A percentile compares a stretch with the other conserved stretches of the same genome.
Evolutionary conservation across 1,140 invertebrate species (phyloP).

Genomic region (honey bee (Apis mellifera)): DNA sequence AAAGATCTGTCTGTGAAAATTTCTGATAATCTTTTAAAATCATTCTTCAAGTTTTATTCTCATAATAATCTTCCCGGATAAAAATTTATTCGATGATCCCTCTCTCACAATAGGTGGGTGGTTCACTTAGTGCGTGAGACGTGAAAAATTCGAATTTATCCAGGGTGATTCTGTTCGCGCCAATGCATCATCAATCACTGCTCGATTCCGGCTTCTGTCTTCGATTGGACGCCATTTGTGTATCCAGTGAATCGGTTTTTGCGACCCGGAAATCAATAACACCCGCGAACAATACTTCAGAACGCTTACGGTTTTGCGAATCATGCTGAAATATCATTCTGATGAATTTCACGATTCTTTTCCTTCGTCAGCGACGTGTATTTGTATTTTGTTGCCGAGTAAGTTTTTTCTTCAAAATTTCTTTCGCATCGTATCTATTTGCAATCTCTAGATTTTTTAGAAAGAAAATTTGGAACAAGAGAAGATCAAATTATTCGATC

Average conservation of each 20-base stretch:
- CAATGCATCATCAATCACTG: constrained; percentile 3
- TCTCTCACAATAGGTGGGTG: neutral
- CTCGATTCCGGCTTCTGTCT: neutral
- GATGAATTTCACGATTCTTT: neutral
- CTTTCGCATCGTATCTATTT: no score
- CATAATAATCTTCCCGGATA: neutral
- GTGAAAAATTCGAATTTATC: constrained; percentile 27
- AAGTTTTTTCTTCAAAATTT: neutral
- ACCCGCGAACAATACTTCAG: neutral
- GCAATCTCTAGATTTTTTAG: no score
- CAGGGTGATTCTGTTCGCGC: neutral
- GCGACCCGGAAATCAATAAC: neutral
- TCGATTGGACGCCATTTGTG: constrained; percentile 24
- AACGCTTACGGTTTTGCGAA: neutral
- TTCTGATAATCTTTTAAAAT: neutral
- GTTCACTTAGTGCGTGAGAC: constrained; percentile 14
- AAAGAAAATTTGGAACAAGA: no score
- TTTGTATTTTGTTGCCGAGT: neutral
- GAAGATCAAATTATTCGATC: no score
- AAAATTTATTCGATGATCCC: neutral
- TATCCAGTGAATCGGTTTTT: constrained; percentile 6
- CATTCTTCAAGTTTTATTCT: constrained; percentile 4
- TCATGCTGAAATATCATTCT: neutral
- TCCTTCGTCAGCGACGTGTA: neutral
- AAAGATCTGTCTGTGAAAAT: neutral